These are phyloP conservation scores for Matsumurasca onukii DNA, from an alignment of 1,140 invertebrate genomes.

Conservation along the genomic window DNA sequence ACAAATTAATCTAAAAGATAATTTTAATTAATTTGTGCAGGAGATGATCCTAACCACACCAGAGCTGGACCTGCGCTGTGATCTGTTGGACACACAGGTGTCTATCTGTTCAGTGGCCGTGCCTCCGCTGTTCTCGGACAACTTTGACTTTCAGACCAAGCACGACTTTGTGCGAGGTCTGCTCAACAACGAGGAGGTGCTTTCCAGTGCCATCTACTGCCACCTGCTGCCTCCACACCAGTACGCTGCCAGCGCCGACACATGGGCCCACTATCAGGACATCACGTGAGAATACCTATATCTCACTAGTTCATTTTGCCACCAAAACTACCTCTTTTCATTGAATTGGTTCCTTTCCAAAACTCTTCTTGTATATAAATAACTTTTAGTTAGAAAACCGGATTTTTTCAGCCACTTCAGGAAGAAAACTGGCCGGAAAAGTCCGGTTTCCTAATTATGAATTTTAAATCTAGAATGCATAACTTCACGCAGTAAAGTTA, in stretches of 20 bases:
- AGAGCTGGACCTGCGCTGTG: slow-evolving; percentile 67
- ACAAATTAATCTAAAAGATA: too few species aligned
- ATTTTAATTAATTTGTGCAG: slow-evolving; percentile 55
- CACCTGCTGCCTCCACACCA: slow-evolving; percentile 66
- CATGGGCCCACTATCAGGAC: slow-evolving; percentile 81
- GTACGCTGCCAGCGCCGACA: slow-evolving; percentile 78
- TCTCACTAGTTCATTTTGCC: not conserved
- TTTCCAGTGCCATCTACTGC: slow-evolving; percentile 84
- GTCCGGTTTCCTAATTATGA: not conserved
- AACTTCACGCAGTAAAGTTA: too few species aligned
- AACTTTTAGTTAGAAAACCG: not conserved
- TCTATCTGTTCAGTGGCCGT: slow-evolving; percentile 86
- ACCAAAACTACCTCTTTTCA: slow-evolving; percentile 12
- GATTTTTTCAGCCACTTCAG: not conserved
- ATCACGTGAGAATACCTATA: slow-evolving; percentile 54
- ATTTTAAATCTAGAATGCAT: not conserved
- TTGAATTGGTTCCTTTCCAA: not conserved
- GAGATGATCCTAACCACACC: slow-evolving; percentile 68
- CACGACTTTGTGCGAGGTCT: slow-evolving; percentile 90
- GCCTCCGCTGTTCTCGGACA: slow-evolving; percentile 88
- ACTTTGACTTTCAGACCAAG: slow-evolving; percentile 93
- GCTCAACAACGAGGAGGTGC: slow-evolving; percentile 90
- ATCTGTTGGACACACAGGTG: slow-evolving; percentile 82
- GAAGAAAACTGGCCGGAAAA: not conserved
- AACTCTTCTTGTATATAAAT: not conserved